Base-by-base conservation (phyloP, 2,113 vertebrate species). In the Hippocampus barbouri region DNA sequence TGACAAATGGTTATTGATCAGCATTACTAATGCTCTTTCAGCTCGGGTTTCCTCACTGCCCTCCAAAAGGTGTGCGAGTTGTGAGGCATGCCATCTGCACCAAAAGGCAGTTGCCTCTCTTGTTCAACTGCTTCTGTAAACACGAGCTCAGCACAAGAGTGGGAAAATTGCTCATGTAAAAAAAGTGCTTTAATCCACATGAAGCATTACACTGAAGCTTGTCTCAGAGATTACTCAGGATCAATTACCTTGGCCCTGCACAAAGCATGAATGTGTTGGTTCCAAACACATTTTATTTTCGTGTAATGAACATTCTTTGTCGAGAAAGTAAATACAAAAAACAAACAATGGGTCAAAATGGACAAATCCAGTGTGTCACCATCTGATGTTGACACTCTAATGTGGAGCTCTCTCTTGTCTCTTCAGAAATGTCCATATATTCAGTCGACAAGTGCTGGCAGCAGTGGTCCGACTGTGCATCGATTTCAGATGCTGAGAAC, bases 141-240 rank as follows among this genome's bases (percentile, higher is more conserved):
- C 41, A n/a, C 14, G 59, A 64, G 63, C 68, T 72, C 76, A 45
- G 69, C 54, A 71, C 40, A 71, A 30, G 34, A 72, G 73, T 47
- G 40, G 23, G 21, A 70, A 71, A 80, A 70, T 66, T 70, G 70
- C 75, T 77, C 68, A 86, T 86, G 86, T 76, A 41, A 79, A 86
- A 14, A 43, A 79, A 87, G 86, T 88, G 83, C 87, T 85, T 88
- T 85, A 87, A 89, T 86, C 86, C 83, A 78, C 61, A 8, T 74
- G 69, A 68, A 70, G 75, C 81, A 89, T 90, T 86, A 87, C 80
- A 69, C 75, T 84, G 83, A 84, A 86, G 85, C 81, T 84, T 80
- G 81, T 85, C 79, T 76, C 69, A 85, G 72, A 86, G 86, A 78
- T 87, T 90, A 90, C 67, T 77, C 77, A 85, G 81, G 83, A 80